Base-by-base conservation (phyloP, 2,888 invertebrate genomes). In the Sinopyrophorus schimmeli region DNA sequence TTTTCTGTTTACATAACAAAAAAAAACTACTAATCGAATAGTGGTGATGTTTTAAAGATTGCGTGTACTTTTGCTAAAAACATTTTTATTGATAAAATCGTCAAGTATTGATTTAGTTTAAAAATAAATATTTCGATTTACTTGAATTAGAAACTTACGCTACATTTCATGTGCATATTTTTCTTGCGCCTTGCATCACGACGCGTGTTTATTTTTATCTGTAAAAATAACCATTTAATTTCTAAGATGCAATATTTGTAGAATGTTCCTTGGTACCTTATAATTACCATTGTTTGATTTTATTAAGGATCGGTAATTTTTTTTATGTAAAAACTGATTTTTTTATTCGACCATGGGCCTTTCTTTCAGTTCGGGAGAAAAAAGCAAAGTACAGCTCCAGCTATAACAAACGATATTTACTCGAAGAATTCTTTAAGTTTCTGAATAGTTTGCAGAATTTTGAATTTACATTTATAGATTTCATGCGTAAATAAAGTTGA, bases 321-420 rank as follows among this genome's bases (percentile, higher is more conserved):
- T n/a, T n/a, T n/a, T n/a, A n/a, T n/a, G n/a, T n/a, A n/a, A n/a
- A n/a, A n/a, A n/a, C n/a, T n/a, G n/a, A 10, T 9, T 9, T 5
- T 3, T 11, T 59, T 54, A 65, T 52, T 65, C 65, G 32, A 58
- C 54, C 61, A 64, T 56, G 34, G 64, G 55, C 40, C 48, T 46
- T 31, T 54, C 49, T 37, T 49, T 57, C 39, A 61, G 56, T 47
- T 61, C 62, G 62, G 64, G 30, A 64, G 58, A 49, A 59, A 58
- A 48, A 56, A 59, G 20, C 61, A 49, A 15, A 60, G 32, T 26
- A 57, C 44, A 11, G 60, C 54, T 11, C 54, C 59, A 47, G 57
- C 65, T 65, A 53, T 46, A 65, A 62, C 46, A 32, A n/a, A 23
- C 24, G 18, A 31, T 14, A 10, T 20, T 21, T 14, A 14, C 6